These are phyloP conservation scores for Rhagophthalmus giganteus DNA, from an alignment of 2,888 invertebrate genomes.

Conservation along the genomic window DNA sequence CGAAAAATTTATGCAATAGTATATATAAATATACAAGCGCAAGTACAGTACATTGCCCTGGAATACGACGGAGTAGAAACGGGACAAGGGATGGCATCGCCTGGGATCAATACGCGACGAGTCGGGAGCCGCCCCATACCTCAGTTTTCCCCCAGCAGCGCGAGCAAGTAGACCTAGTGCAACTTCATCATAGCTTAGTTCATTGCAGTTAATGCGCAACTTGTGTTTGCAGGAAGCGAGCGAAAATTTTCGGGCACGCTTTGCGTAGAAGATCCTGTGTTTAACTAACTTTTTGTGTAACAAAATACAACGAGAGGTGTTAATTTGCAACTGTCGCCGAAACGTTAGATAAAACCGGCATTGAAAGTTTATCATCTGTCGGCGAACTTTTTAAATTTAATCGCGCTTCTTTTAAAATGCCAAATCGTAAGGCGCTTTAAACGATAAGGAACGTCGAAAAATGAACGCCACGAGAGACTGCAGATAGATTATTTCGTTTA, in stretches of 20 bases:
- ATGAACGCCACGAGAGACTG: too few relatives aligned
- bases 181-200: conserved; percentile 27
- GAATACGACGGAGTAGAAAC: conserved; percentile 23
- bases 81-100: conserved; percentile 33
- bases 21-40: too few relatives aligned
- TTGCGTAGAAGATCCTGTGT: not conserved
- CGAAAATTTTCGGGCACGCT: not conserved
- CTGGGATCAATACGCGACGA: conserved; percentile 34
- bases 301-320: not conserved
- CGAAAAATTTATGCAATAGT: conserved; percentile 12
- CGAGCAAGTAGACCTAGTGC: conserved; percentile 34
- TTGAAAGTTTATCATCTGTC: too few relatives aligned
- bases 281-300: not conserved
- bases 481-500: too few relatives aligned
- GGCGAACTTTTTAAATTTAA: too few relatives aligned
- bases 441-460: too few relatives aligned
- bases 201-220: conserved; percentile 24
- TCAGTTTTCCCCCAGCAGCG: conserved; percentile 33
- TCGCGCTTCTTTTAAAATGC: too few relatives aligned
- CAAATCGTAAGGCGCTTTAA: too few relatives aligned
- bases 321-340: too few relatives aligned
- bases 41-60: conserved; percentile 33
- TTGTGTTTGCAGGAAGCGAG: conserved; percentile 1
- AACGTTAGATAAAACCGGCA: too few relatives aligned
- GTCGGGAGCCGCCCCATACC: conserved; percentile 37